phyloP scores from a whole-genome alignment of 2,888 invertebrate genomes.

The Marasmarcha lunaedactyla region DNA sequence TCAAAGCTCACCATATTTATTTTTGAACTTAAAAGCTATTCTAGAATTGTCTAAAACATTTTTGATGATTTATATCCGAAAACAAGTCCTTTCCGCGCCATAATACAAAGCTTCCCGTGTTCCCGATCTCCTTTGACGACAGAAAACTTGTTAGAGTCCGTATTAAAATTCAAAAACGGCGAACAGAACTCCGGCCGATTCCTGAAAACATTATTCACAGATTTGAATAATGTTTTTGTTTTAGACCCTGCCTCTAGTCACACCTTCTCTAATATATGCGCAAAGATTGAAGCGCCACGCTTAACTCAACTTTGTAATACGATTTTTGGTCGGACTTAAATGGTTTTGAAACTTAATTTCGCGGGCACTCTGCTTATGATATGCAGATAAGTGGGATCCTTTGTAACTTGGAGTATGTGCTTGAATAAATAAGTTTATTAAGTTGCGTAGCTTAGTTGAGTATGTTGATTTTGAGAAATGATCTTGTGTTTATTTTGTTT shows the following conservation, averaged over 20 bases:
- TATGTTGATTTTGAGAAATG: too few relatives aligned
- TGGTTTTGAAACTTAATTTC: slow-evolving; percentile 58
- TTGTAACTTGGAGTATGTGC: slow-evolving; percentile 9
- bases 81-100: too few relatives aligned
- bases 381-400: slow-evolving; percentile 6
- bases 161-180: slow-evolving; percentile 70
- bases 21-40: too few relatives aligned
- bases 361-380: slow-evolving; percentile 25
- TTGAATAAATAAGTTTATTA: slow-evolving; percentile 2
- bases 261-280: slow-evolving; percentile 53
- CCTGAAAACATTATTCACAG: slow-evolving; percentile 67
- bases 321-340: slow-evolving; percentile 64
- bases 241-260: slow-evolving; percentile 40
- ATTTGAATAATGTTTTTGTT: slow-evolving; percentile 70
- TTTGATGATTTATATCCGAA: too few relatives aligned
- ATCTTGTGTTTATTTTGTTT: too few relatives aligned
- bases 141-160: slow-evolving; percentile 65
- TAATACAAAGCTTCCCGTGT: slow-evolving; percentile 1
- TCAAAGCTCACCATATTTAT: too few relatives aligned
- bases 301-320: slow-evolving; percentile 44
- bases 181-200: slow-evolving; percentile 56
- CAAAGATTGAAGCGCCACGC: slow-evolving; percentile 36
- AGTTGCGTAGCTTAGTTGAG: too few relatives aligned
- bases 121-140: slow-evolving; percentile 63
- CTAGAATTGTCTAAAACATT: too few relatives aligned